phyloP scores from a whole-genome alignment of 2,113 vertebrate genomes.

The Thunnus thynnus region DNA sequence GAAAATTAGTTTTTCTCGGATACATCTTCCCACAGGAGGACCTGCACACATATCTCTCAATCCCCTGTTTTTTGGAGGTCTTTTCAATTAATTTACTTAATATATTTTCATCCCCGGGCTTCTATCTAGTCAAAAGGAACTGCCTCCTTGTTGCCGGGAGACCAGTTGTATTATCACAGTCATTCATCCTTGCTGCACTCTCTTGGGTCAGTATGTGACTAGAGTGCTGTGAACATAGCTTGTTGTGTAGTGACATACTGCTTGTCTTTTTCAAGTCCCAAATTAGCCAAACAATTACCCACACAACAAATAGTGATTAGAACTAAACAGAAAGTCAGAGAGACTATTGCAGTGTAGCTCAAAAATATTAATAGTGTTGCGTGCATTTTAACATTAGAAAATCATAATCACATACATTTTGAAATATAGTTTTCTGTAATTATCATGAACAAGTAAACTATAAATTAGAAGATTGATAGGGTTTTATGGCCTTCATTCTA shows the following conservation, averaged over 20 bases:
- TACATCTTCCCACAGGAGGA: constrained; percentile 61
- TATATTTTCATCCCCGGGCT: constrained; percentile 76
- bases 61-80: constrained; percentile 59
- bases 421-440: neutral
- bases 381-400: neutral
- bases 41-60: constrained; percentile 46
- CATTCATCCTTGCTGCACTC: constrained; percentile 73
- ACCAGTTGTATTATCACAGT: constrained; percentile 67
- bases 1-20: constrained; percentile 73
- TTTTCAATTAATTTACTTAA: constrained; percentile 82
- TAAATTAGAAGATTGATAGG: neutral
- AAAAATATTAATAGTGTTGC: neutral
- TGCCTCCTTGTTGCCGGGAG: constrained; percentile 69
- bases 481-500: neutral
- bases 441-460: neutral
- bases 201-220: constrained; percentile 69
- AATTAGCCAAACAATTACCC: constrained; percentile 67
- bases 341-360: neutral
- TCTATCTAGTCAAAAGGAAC: constrained; percentile 67
- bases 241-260: constrained; percentile 66
- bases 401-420: neutral
- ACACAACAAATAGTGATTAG: constrained; percentile 20
- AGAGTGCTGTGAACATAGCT: constrained; percentile 48
- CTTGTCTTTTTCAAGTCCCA: constrained; percentile 74
- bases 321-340: constrained; percentile 5